Evolutionary conservation across 2,797 vertebrate genomes (phyloP), one percentile per base, ranked within the genome.

Genomic region (Gadopsis bispinosus): DNA sequence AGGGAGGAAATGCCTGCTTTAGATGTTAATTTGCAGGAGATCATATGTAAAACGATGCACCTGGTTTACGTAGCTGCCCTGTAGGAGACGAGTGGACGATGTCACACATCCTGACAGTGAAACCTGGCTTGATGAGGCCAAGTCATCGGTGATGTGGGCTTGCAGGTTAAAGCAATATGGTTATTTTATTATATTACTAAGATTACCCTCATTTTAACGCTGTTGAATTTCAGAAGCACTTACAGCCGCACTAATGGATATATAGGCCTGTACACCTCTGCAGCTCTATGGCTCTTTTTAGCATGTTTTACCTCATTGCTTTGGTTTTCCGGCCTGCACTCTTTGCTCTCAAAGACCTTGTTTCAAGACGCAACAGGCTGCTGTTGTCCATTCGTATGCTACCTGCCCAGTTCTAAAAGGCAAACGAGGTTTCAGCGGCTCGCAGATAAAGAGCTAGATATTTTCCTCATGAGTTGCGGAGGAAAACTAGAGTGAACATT

Each of bases 21-120:
- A 33, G 61, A 70, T 77, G 77, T 74, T 78, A 71, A 82, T 87
- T 80, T 80, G 66, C 53, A 19, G 69, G 69, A 77, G 77, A 73
- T 65, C n/a, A 29, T 14, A 77, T 75, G 73, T 68, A 81, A 77
- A 73, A 35, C 48, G 58, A 80, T 62, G 51, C 77, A 77, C 39
- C 47, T 62, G 55, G 37, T 77, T 84, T 75, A 79, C 60, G 12
- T 58, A 66, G 69, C 12, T 2, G n/a, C 43, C 9, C 58, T 55
- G 85, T 47, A 43, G 55, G 76, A 78, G 78, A 80, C 17, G 76
- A 77, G 53, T 43, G 41, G 64, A 80, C 70, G 61, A 69, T 48
- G 73, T 66, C 6, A 13, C 33, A 29, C 70, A 61, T 43, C 26
- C 31, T 64, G 63, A 73, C 68, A 69, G 67, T 19, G 48, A 77